These are phyloP conservation scores for Aradophagus sp. DNA, from an alignment of 1,140 invertebrate species.

Conservation along the genomic window DNA sequence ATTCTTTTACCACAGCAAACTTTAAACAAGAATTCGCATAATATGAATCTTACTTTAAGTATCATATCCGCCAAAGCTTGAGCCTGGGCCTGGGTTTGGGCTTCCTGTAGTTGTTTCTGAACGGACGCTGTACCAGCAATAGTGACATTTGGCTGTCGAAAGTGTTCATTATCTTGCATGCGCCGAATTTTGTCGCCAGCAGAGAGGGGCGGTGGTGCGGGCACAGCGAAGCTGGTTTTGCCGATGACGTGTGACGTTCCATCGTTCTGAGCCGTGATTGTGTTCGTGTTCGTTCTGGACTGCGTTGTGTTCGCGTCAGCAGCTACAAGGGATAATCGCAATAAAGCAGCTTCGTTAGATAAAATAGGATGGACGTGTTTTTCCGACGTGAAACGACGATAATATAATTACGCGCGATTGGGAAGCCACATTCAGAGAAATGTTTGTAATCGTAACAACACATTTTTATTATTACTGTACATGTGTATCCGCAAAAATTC, in stretches of 20 bases:
- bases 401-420: conserved; percentile 7
- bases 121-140: conserved; percentile 66
- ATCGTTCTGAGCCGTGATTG: conserved; percentile 74
- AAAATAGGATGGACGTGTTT: background rate
- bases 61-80: conserved; percentile 74
- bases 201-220: conserved; percentile 76
- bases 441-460: too few species aligned
- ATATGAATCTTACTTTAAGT: conserved; percentile 63
- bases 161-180: conserved; percentile 80
- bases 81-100: conserved; percentile 76
- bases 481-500: too few species aligned
- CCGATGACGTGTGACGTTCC: conserved; percentile 68
- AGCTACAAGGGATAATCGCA: conserved; percentile 71
- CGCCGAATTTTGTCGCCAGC: conserved; percentile 76
- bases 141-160: conserved; percentile 77
- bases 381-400: too few species aligned
- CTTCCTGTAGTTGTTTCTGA: conserved; percentile 76
- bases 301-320: conserved; percentile 74
- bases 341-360: conserved; percentile 3
- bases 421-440: conserved; percentile 1
- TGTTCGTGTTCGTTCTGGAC: conserved; percentile 69
- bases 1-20: too few species aligned
- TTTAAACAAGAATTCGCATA: too few species aligned
- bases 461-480: too few species aligned
- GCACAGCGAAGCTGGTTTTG: conserved; percentile 78